These are phyloP conservation scores for Choloepus didactylus DNA, from an alignment of 2,797 vertebrate species.

Conservation along the genomic window DNA sequence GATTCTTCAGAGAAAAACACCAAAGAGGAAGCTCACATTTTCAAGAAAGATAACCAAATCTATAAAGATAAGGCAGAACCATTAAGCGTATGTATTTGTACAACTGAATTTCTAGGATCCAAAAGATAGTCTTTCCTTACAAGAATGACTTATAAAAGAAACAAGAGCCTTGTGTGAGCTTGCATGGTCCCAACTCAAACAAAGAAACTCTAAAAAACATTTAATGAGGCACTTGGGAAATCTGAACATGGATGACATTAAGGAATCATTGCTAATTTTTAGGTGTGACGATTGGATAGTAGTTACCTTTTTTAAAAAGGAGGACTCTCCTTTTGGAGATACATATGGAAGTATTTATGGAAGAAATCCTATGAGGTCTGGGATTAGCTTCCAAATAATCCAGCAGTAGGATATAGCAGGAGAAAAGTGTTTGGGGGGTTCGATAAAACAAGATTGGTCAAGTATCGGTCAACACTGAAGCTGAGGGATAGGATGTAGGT, in stretches of 20 bases:
- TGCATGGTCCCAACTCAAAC: neutral
- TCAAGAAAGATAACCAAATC: slow-evolving; percentile 60
- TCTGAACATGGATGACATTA: neutral
- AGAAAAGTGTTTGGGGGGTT: neutral
- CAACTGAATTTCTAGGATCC: neutral
- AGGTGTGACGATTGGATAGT: neutral
- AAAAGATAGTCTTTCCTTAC: slow-evolving; percentile 26
- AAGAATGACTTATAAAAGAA: neutral
- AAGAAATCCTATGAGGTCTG: neutral
- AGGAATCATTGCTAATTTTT: neutral
- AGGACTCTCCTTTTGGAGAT: neutral
- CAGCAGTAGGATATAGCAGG: neutral
- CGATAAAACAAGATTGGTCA: neutral
- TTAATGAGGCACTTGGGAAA: accelerated
- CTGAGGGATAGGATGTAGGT: neutral
- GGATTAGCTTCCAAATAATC: neutral
- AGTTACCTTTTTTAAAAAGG: neutral
- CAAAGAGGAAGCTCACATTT: slow-evolving; percentile 25
- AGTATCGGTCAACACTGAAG: neutral
- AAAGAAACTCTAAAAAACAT: neutral
- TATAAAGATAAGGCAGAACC: slow-evolving; percentile 7
- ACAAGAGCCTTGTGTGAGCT: neutral
- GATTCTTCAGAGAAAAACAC: slow-evolving; percentile 61
- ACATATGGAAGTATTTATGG: neutral
- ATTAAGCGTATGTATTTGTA: neutral